Conservation (phyloP, 2,797 vertebrate species). For the Sciaenops ocellatus region DNA sequence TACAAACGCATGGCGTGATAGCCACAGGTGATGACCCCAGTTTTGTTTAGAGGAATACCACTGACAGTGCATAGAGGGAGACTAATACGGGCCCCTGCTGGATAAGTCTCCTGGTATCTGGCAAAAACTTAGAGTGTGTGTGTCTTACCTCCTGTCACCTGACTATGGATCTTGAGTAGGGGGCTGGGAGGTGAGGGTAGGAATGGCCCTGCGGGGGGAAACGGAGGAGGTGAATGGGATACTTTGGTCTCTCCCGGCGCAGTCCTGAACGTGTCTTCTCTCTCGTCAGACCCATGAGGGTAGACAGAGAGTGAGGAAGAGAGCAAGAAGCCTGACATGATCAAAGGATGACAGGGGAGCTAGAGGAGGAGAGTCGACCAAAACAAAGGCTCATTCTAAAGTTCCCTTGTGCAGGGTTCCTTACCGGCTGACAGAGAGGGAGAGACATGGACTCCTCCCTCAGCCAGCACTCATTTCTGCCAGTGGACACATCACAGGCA, state of each 20-base stretch:
- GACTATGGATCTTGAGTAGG: slow-evolving; percentile 53
- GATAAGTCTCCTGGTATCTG: slow-evolving; percentile 51
- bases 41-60: slow-evolving; percentile 51
- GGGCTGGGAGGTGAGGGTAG: slow-evolving; percentile 29
- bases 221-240: slow-evolving; percentile 65
- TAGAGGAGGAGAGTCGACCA: slow-evolving; percentile 81
- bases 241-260: slow-evolving; percentile 66
- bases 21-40: slow-evolving; percentile 76
- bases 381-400: slow-evolving; percentile 85
- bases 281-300: slow-evolving; percentile 68
- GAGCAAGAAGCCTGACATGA: slow-evolving; percentile 70
- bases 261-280: slow-evolving; percentile 60
- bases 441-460: slow-evolving; percentile 76
- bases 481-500: slow-evolving; percentile 72
- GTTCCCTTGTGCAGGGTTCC: slow-evolving; percentile 73
- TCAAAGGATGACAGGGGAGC: slow-evolving; percentile 87
- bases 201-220: slow-evolving; percentile 65
- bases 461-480: slow-evolving; percentile 66
- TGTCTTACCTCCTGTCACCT: slow-evolving; percentile 80
- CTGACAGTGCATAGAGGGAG: slow-evolving; percentile 44
- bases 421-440: slow-evolving; percentile 67
- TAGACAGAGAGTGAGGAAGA: slow-evolving; percentile 61
- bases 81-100: slow-evolving; percentile 58
- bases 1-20: slow-evolving; percentile 47
- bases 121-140: slow-evolving; percentile 57